Conservation (phyloP, 1,140 invertebrate genomes). For the Philopotamus ludificatus region DNA sequence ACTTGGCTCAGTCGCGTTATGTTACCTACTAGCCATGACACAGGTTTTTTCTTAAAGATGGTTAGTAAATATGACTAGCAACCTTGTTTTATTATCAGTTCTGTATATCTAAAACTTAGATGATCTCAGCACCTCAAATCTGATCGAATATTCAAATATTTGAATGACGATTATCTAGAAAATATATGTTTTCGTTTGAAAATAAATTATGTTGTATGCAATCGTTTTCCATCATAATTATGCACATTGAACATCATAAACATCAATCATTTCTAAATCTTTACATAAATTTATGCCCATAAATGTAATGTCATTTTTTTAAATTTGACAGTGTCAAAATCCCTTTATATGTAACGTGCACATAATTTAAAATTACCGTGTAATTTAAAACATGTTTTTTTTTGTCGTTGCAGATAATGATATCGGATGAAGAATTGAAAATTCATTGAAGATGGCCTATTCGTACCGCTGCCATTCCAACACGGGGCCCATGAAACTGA, state of each 20-base stretch:
- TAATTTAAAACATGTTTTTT: too few species aligned
- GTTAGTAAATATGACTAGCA: too few species aligned
- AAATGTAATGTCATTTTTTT: not conserved
- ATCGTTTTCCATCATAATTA: not conserved
- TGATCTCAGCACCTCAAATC: not conserved
- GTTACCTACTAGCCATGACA: too few species aligned
- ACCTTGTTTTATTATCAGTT: too few species aligned
- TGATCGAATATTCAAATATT: not conserved
- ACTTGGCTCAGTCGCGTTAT: too few species aligned
- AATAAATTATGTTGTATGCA: not conserved
- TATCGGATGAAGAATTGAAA: not conserved
- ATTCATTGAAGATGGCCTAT: conserved; percentile 54
- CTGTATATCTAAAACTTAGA: too few species aligned
- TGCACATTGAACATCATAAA: not conserved
- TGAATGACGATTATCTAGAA: not conserved
- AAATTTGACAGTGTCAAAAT: too few species aligned
- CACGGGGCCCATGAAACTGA: conserved; percentile 58
- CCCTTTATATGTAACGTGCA: too few species aligned
- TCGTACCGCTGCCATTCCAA: conserved; percentile 55
- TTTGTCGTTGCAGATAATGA: not conserved
- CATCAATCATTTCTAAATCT: not conserved
- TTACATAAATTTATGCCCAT: not conserved
- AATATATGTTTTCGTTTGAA: not conserved
- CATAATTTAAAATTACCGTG: too few species aligned
- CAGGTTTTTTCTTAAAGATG: too few species aligned